Conservation (phyloP, 2,888 invertebrate genomes). For the Microplitis deprimator region DNA sequence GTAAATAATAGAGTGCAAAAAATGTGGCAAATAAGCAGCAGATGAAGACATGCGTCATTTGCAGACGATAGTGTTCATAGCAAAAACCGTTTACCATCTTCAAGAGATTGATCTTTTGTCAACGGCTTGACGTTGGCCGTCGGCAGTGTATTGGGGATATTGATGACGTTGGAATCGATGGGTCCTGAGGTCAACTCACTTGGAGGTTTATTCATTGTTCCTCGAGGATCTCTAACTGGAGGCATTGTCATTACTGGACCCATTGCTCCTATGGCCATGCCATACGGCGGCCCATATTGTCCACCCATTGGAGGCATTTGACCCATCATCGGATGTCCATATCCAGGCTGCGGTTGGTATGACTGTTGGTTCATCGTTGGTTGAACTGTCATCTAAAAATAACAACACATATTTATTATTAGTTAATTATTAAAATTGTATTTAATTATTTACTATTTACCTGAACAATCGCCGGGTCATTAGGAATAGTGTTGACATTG, state of each 20-base stretch:
- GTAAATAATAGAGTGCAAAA: conserved; percentile 44
- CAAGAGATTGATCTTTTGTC: conserved; percentile 70
- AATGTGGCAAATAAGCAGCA: conserved; percentile 38
- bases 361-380: conserved; percentile 78
- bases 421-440: conserved; percentile 4
- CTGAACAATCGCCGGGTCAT: conserved; percentile 98
- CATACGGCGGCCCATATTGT: conserved; percentile 73
- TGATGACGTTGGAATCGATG: conserved; percentile 69
- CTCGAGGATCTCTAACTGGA: conserved; percentile 67
- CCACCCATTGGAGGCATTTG: conserved; percentile 74
- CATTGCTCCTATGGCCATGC: conserved; percentile 72
- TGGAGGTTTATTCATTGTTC: conserved; percentile 74
- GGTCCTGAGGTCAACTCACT: conserved; percentile 78
- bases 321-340: conserved; percentile 82
- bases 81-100: conserved; percentile 71
- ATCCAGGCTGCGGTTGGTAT: conserved; percentile 79
- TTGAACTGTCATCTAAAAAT: conserved; percentile 81
- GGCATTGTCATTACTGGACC: conserved; percentile 73
- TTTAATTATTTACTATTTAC: conserved; percentile 65
- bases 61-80: conserved; percentile 72
- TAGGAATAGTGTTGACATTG: conserved; percentile 87
- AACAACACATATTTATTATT: not conserved
- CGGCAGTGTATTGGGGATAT: conserved; percentile 67
- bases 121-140: conserved; percentile 67
- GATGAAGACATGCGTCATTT: conserved; percentile 66